Percentiles rank a stretch among this genome's conserved stretches.
phyloP scores from a whole-genome alignment of 1,140 invertebrate species.

The Homalodisca vitripennis region DNA sequence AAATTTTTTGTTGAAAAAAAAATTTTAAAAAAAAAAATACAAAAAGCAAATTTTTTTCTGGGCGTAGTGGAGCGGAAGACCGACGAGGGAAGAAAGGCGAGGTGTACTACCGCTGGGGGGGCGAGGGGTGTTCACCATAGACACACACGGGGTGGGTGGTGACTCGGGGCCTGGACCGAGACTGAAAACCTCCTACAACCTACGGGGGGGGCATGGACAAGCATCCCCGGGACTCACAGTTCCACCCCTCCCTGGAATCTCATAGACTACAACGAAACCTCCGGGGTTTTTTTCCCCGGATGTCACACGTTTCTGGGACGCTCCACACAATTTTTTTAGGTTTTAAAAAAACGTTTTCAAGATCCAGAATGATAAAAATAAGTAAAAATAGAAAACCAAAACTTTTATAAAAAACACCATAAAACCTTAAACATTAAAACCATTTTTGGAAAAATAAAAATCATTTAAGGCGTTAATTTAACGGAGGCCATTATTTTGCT shows the following conservation, averaged over 20 bases:
- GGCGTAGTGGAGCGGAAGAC: conserved; percentile 82
- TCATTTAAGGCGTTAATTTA: too few relatives aligned
- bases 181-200: conserved; percentile 64
- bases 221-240: conserved; percentile 68
- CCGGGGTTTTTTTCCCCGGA: conserved; percentile 45
- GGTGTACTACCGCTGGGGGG: conserved; percentile 67
- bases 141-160: conserved; percentile 85
- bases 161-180: conserved; percentile 71
- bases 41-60: too few relatives aligned
- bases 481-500: too few relatives aligned
- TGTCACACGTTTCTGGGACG: conserved; percentile 24
- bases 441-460: too few relatives aligned
- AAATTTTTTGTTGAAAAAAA: too few relatives aligned
- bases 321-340: too few relatives aligned
- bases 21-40: too few relatives aligned
- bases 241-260: conserved; percentile 72
- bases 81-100: conserved; percentile 82
- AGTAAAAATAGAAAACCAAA: too few relatives aligned
- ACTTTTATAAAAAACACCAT: too few relatives aligned
- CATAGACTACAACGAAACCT: conserved; percentile 54
- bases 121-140: conserved; percentile 81
- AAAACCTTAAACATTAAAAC: too few relatives aligned
- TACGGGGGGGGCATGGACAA: conserved; percentile 82
- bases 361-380: too few relatives aligned
- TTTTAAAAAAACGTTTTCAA: too few relatives aligned